Percentiles rank a stretch among this genome's conserved stretches.
Conservation (phyloP, 2,113 vertebrate genomes). For the Struthidea cinerea region DNA sequence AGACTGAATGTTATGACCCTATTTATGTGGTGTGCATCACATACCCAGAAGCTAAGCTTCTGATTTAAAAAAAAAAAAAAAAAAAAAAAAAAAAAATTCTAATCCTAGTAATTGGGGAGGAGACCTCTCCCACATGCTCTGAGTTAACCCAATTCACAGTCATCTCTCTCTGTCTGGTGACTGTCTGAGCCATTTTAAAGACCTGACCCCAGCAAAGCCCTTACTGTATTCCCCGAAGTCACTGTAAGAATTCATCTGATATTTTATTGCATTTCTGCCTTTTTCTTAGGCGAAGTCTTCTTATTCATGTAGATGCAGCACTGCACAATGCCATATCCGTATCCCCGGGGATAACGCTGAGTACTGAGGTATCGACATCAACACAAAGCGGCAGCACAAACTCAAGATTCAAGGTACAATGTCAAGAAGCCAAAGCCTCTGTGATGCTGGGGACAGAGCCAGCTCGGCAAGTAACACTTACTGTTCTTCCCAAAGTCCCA, state of each 20-base stretch:
- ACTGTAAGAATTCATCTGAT: neutral
- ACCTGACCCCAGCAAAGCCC: neutral
- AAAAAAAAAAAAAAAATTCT: neutral
- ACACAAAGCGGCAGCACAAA: neutral
- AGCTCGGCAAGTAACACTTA: slow-evolving; percentile 51
- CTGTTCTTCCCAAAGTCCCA: slow-evolving; percentile 85
- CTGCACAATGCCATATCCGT: accelerated
- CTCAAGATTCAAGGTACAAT: neutral
- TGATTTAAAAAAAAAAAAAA: neutral
- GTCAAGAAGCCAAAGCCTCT: neutral
- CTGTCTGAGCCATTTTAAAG: neutral
- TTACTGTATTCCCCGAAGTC: neutral
- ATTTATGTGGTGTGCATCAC: neutral
- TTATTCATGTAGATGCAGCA: neutral
- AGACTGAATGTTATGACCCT: neutral
- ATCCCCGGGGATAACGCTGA: neutral
- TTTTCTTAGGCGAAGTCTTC: neutral
- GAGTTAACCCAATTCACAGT: neutral
- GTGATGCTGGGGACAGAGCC: neutral
- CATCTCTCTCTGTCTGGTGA: neutral
- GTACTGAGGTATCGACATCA: neutral
- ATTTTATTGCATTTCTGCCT: neutral
- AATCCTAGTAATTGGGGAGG: neutral
- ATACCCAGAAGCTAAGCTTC: neutral
- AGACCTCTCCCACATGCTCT: neutral